A percentile compares a stretch with the other conserved stretches of the same genome.
These are phyloP conservation scores for Brachypterus glaber DNA, from an alignment of 2,888 invertebrate species.

Conservation along the genomic window DNA sequence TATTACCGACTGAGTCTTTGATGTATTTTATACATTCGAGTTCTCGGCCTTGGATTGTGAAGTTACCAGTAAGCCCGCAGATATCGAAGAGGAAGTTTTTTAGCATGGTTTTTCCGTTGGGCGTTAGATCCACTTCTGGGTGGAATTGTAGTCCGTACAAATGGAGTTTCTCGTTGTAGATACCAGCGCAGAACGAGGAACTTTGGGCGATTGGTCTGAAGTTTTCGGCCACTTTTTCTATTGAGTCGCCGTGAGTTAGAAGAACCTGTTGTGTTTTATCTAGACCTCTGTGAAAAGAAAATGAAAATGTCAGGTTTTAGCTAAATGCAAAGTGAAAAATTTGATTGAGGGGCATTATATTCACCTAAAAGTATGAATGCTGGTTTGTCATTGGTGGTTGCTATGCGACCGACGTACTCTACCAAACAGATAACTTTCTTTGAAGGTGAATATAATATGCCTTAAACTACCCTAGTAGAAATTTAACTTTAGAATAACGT, in stretches of 20 bases:
- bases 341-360: too few relatives aligned
- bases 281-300: conserved; percentile 58
- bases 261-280: conserved; percentile 82
- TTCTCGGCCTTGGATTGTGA: conserved; percentile 81
- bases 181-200: conserved; percentile 73
- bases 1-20: conserved; percentile 75
- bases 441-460: too few relatives aligned
- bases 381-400: too few relatives aligned
- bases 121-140: conserved; percentile 94
- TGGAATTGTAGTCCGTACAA: conserved; percentile 98
- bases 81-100: conserved; percentile 92
- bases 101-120: conserved; percentile 83
- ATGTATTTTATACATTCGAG: conserved; percentile 88
- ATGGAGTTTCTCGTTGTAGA: conserved; percentile 81
- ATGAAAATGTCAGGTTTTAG: too few relatives aligned
- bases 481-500: too few relatives aligned
- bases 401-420: too few relatives aligned
- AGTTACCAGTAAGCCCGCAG: conserved; percentile 75
- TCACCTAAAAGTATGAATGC: too few relatives aligned
- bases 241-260: conserved; percentile 95
- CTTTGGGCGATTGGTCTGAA: conserved; percentile 83
- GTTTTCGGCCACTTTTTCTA: conserved; percentile 81
- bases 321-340: too few relatives aligned
- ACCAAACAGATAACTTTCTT: too few relatives aligned
- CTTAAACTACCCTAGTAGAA: too few relatives aligned